Evolutionary conservation across 2,113 vertebrate genomes (phyloP).

Genomic region (Thamnaconus septentrionalis): DNA sequence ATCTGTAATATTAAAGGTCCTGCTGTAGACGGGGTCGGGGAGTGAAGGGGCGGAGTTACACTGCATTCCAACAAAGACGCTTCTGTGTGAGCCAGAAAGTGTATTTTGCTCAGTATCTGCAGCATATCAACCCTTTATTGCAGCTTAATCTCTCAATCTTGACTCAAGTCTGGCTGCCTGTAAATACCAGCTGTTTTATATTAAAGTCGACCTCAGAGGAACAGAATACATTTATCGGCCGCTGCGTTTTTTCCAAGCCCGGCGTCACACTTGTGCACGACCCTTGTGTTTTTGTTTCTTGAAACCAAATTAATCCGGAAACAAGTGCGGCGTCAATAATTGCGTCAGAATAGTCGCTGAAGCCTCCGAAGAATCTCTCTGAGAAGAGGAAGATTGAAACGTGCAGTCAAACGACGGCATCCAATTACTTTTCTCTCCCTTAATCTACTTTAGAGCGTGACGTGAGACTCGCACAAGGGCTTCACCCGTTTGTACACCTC

Average conservation of each 20-base stretch:
- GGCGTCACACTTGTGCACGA: background rate
- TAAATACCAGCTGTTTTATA: slow-evolving; percentile 42
- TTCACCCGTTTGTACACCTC: slow-evolving; percentile 21
- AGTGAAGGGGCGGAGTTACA: background rate
- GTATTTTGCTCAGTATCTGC: slow-evolving; percentile 8
- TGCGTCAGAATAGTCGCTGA: too few species aligned
- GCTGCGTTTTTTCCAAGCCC: slow-evolving; percentile 2
- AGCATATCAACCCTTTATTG: slow-evolving; percentile 18
- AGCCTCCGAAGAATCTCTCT: slow-evolving; percentile 19
- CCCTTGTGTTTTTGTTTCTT: background rate
- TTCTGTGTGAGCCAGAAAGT: slow-evolving; percentile 3
- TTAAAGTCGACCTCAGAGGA: slow-evolving; percentile 21
- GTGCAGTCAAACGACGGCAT: slow-evolving; percentile 6
- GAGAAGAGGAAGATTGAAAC: slow-evolving; percentile 23
- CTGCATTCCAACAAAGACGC: background rate
- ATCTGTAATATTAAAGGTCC: too few species aligned
- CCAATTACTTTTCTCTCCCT: slow-evolving; percentile 30
- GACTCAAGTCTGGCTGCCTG: slow-evolving; percentile 23
- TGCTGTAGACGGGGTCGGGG: background rate
- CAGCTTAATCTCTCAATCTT: slow-evolving; percentile 36
- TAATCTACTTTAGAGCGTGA: slow-evolving; percentile 21
- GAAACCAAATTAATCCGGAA: background rate
- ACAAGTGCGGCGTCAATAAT: too few species aligned
- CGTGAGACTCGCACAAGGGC: slow-evolving; percentile 18
- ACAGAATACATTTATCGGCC: slow-evolving; percentile 20